Evolutionary conservation across 2,797 vertebrate genomes (phyloP), one percentile per base, ranked within the genome.

Genomic region (Leucoraja ocellata): DNA sequence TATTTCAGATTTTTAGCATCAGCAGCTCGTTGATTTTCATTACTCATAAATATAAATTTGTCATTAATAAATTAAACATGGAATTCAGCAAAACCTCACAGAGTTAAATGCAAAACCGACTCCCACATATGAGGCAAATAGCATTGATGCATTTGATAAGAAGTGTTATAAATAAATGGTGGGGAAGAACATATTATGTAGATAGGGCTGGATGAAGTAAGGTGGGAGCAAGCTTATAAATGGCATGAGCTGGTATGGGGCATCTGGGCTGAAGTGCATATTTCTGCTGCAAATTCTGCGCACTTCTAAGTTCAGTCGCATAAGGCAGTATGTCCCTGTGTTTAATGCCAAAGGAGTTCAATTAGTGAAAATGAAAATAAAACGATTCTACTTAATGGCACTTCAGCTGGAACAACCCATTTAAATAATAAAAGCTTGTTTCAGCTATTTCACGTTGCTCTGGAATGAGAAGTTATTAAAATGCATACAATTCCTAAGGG

Each of bases 301-400:
- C 23, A 81, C 6, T 81, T 81, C 79, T 81, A 21, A 0, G 28
- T 25, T 86, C 28, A 28, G 11, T 58, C 83, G n/a, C 28, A 88
- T 16, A 63, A 16, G 28, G n/a, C 11, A 25, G 13, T 28, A 11
- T 28, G 14, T 63, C 84, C 21, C 4, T 16, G 1, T 88, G 58
- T 65, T 6, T 2, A 88, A 18, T 88, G 1, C 81, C 54, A 58
- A 9, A 32, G 58, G 28, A 32, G 28, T 65, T 65, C 61, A 88
- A 88, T 65, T 88, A 88, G 28, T 88, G n/a, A 16, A 88, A 63
- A 7, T 86, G 58, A n/a, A 65, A 88, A 88, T 58, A 86, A 88
- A 88, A 88, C 21, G 28, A 18, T 88, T 18, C 61, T 9, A 21
- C 61, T 88, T 88, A 36, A 68, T 88, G 61, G 21, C n/a, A 65